Base-by-base conservation (phyloP, 2,113 vertebrate genomes). In the Rallus limicola region DNA sequence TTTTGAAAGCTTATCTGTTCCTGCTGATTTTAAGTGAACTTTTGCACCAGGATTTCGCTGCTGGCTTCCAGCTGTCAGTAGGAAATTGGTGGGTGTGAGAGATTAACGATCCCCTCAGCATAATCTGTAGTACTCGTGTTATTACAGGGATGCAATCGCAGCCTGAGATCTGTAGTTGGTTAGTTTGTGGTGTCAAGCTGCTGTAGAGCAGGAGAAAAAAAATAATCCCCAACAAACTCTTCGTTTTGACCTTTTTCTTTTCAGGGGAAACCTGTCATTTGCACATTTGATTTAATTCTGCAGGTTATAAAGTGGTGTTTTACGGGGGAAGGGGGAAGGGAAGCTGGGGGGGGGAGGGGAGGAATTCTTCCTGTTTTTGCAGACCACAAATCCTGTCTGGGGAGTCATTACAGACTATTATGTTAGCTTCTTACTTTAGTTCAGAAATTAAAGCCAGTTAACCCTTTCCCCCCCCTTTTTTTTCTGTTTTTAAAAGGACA, bases 51-150 rank as follows among this genome's bases (percentile, higher is more conserved):
- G 92, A 36, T 94, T 97, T 96, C 2, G 16, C 88, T 97, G 59
- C 75, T 97, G 95, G 95, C 97, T 46, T 88, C 80, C 92, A 90
- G 79, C 93, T 96, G 92, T 96, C 95, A 72, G 93, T 91, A 97
- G 96, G 97, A 98, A 97, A 97, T 98, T 92, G 94, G 86, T 97
- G 96, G 95, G 94, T 97, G 90, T 97, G 97, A 96, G 88, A 97
- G 96, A 97, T 97, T 97, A 97, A 96, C 53, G 65, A 87, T 97
- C 93, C 93, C 95, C 80, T 97, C 95, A 98, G 97, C 97, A 95
- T 93, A 97, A 97, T 82, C 90, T 96, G 63, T 42, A 82, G 29
- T 86, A 59, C 40, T 95, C 95, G 95, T 98, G 90, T 98, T 98
- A 85, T 97, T 98, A 97, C 96, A 97, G 91, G 95, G 92, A 79